Evolutionary conservation across 2,113 vertebrate species (phyloP), one percentile per base, ranked within the genome.

Genomic region (Dendropsophus ebraccatus): DNA sequence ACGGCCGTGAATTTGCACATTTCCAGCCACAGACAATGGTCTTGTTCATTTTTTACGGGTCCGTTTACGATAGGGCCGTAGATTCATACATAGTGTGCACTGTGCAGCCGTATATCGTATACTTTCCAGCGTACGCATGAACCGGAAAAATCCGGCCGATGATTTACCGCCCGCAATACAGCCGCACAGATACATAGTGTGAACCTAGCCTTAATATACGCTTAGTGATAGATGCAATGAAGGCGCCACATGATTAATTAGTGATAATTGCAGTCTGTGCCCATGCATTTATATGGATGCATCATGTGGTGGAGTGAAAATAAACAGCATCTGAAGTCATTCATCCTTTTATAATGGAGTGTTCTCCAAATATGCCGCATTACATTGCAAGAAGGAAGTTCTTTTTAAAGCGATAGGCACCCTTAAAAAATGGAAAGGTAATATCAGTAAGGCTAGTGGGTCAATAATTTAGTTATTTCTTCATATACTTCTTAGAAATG

Each of bases 401-500:
- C 8, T 41, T 41, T 41, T 41, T 41, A 41, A 41, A 41, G 41
- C 8, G 41, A 41, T 41, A 41, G 41, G 41, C 8, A 41, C 4
- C 41, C 41, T 5, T 41, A 41, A 41, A 41, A 8, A 17, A 67
- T 14, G 14, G 17, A 17, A 60, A 67, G 28, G 9, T 41, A 37
- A 37, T 32, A 41, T 8, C 11, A 41, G 7, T 37, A 16, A 25
- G n/a, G 23, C 0, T 14, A 74, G 49, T 49, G 72, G 72, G n/a
- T 74, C 21, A 47, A 2, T 74, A 74, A 74, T 49, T 49, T 11
- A 70, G 17, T 70, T 70, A 70, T 70, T 47, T 47, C 25, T 13
- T 74, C 72, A 45, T 60, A 19, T 5, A 41, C 28, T 79, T 32
- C 76, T 79, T n/a, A 37, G 14, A 58, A 79, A 79, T 58, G 19